These are phyloP conservation scores for Anguilla marmorata DNA, from an alignment of 2,797 vertebrate species.

Conservation along the genomic window DNA sequence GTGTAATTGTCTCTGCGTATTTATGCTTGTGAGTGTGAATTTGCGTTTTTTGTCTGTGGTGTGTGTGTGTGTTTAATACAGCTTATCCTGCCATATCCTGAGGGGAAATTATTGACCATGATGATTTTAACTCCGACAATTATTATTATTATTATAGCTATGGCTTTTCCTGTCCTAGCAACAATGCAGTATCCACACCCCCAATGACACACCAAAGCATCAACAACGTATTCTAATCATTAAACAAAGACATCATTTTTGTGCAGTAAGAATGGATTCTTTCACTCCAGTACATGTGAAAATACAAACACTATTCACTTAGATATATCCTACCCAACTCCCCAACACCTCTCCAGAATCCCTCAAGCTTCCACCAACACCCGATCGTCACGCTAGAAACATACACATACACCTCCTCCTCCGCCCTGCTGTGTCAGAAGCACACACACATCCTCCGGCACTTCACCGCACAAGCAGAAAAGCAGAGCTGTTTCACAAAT, in stretches of 20 bases:
- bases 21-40: slow-evolving; percentile 12
- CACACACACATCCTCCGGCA: background rate
- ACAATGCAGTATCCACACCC: background rate
- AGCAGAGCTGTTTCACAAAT: background rate
- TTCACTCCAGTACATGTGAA: background rate
- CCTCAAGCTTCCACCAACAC: background rate
- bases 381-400: background rate
- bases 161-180: background rate
- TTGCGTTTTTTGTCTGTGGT: background rate
- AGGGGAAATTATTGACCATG: too few species aligned
- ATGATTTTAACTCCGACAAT: too few species aligned
- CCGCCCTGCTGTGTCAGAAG: background rate
- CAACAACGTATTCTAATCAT: background rate
- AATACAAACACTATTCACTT: background rate
- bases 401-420: background rate
- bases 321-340: background rate
- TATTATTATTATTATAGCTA: background rate
- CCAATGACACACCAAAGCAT: background rate
- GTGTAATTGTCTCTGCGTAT: slow-evolving; percentile 11
- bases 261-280: background rate
- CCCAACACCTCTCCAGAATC: background rate
- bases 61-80: background rate
- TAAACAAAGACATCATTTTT: background rate
- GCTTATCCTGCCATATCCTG: background rate
- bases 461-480: background rate